Base-by-base conservation (phyloP, 35 echinoderm and acorn worm genomes). In the Acanthaster planci region DNA sequence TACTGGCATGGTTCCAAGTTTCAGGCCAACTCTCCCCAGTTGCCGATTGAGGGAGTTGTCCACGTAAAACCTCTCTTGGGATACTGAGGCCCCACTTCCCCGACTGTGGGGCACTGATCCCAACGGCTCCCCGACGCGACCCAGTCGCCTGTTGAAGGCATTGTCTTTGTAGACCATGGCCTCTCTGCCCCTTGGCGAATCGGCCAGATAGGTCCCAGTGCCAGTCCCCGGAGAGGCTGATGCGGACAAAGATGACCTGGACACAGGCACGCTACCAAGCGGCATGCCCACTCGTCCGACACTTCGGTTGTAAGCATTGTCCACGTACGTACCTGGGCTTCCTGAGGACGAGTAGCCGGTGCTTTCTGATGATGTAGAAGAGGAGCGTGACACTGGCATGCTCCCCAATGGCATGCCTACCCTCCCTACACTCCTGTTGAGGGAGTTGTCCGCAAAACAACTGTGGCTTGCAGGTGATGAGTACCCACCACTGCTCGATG, bases 261-360 rank as follows among this genome's bases (percentile, higher is more conserved):
- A 72, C 64, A 72, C 64, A 34, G 64, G 23, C 64, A 72, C 30
- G 23, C 26, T 31, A 12, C 86, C 86, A n/a, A 59, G 76, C 18
- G 52, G 35, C 76, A 80, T 58, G 16, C 86, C 86, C 29, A 88
- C 86, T 88, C 86, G 52, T 39, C 86, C 86, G 32, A 81, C 51
- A 80, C 86, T 81, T 10, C 86, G 76, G 78, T 88, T 88, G 51
- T 38, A 80, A 36, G 86, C 34, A 67, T 88, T 88, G 56, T 88
- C 76, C 64, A 39, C 86, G 26, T 81, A 88, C 12, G 78, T 88
- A 1, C 58, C 56, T 1, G 86, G 23, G 39, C 40, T 38, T 38
- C 21, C 40, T 16, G 58, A 7, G 21, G 58, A 64, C 7, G 47
- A 60, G 39, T 51, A 55, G 32, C 14, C 50, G 54, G 39, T 77